Percentiles rank a stretch among this genome's conserved stretches.
phyloP scores from a whole-genome alignment of 1,140 invertebrate genomes.

The Cherax quadricarinatus region DNA sequence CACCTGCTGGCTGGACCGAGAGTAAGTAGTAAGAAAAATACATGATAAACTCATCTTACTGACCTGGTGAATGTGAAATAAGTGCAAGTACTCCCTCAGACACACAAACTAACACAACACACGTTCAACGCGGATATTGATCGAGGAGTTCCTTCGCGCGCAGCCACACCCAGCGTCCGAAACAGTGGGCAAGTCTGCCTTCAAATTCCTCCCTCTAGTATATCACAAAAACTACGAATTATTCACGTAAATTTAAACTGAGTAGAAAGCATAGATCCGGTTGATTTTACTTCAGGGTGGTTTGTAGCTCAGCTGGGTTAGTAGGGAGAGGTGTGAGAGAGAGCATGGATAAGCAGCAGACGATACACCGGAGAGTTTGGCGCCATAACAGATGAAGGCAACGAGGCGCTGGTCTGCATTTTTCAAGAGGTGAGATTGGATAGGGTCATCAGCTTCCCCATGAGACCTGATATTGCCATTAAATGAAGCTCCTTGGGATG shows the following conservation, averaged over 20 bases:
- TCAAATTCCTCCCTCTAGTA: background rate
- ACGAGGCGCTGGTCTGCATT: constrained; percentile 19
- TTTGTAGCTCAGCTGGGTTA: background rate
- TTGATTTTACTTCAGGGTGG: no score
- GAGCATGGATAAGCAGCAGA: background rate
- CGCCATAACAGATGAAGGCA: constrained; percentile 30
- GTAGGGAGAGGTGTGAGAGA: background rate
- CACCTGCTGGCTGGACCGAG: background rate
- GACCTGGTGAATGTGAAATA: constrained; percentile 5
- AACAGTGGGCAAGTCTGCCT: background rate
- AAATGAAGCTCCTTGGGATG: background rate
- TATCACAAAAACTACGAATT: no score
- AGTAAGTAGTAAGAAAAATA: background rate
- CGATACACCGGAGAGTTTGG: background rate
- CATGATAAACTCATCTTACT: constrained; percentile 16
- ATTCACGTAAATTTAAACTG: no score
- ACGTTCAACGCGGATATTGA: constrained; percentile 28
- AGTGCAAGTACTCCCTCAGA: constrained; percentile 26
- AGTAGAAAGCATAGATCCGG: no score
- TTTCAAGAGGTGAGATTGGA: constrained; percentile 14
- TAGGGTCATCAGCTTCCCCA: background rate
- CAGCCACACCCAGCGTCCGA: constrained; percentile 36
- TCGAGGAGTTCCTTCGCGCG: background rate
- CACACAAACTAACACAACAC: constrained; percentile 21
- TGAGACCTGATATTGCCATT: background rate